Conservation (phyloP, 2,113 vertebrate genomes). For the Cyprinodon tularosa region DNA sequence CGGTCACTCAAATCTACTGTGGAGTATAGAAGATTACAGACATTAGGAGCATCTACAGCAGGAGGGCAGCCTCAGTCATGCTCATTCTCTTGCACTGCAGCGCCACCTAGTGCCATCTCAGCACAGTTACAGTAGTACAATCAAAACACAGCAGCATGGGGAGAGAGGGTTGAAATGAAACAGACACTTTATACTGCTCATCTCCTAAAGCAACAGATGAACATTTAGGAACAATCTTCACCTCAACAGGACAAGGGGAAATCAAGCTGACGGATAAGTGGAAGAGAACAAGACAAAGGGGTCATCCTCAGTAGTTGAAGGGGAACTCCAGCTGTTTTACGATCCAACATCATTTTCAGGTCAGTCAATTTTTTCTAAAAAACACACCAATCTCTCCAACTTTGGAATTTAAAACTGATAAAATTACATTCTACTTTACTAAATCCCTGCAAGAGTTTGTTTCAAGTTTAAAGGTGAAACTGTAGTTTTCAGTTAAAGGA, state of each 20-base stretch:
- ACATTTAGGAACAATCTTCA: conserved; percentile 31
- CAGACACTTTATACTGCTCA: conserved; percentile 28
- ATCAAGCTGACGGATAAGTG: not conserved
- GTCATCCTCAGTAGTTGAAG: not conserved
- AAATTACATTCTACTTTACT: not conserved
- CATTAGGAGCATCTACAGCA: conserved; percentile 63
- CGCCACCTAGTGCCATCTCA: conserved; percentile 65
- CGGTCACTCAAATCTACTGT: conserved; percentile 74
- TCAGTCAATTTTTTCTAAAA: not conserved
- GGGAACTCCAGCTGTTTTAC: conserved; percentile 36
- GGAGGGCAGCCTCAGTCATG: conserved; percentile 58
- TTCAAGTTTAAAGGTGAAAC: not conserved
- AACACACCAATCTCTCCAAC: not conserved
- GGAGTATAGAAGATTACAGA: conserved; percentile 67
- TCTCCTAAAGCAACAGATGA: conserved; percentile 15
- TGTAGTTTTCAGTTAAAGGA: not conserved
- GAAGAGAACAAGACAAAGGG: conserved; percentile 17
- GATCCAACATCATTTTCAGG: not conserved
- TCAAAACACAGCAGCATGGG: conserved; percentile 39
- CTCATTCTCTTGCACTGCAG: conserved; percentile 57
- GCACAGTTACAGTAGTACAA: conserved; percentile 62
- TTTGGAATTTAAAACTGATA: not conserved
- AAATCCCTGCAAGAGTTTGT: not conserved
- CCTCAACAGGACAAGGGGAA: not conserved
- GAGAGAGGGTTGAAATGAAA: not conserved